Evolutionary conservation across 2,797 vertebrate species (phyloP).

Genomic region (Acanthurus lineatus): DNA sequence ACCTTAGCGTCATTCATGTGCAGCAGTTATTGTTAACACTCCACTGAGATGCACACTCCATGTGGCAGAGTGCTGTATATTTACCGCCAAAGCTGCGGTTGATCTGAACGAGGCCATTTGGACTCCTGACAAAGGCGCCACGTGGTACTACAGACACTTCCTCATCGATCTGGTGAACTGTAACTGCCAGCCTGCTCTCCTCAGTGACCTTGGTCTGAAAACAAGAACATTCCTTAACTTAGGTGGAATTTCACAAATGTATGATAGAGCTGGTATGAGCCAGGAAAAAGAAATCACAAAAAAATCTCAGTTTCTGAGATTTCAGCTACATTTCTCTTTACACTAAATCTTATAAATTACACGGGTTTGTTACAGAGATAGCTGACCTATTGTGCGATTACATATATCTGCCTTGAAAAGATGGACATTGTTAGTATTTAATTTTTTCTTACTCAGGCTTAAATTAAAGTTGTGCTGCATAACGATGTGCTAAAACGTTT

Average conservation of each 20-base stretch:
- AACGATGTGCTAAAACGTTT: not conserved
- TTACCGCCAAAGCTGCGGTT: conserved; percentile 95
- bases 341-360: not conserved
- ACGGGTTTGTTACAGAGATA: not conserved
- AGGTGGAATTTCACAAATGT: not conserved
- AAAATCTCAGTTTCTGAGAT: not conserved
- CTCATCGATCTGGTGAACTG: conserved; percentile 89
- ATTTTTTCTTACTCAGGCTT: not conserved
- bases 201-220: conserved; percentile 88
- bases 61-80: not conserved
- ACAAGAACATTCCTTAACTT: conserved; percentile 3
- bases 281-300: not conserved
- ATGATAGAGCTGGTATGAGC: not conserved
- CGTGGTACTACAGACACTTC: conserved; percentile 91
- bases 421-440: conserved; percentile 2
- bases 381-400: not conserved
- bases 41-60: not conserved
- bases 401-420: not conserved
- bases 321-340: not conserved
- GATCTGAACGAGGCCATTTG: conserved; percentile 84
- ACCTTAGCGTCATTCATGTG: not conserved
- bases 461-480: not conserved
- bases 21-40: not conserved
- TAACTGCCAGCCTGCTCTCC: conserved; percentile 88
- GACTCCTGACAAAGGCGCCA: conserved; percentile 90